These are phyloP conservation scores for Lutjanus erythropterus DNA, from an alignment of 2,113 vertebrate species.

Conservation along the genomic window DNA sequence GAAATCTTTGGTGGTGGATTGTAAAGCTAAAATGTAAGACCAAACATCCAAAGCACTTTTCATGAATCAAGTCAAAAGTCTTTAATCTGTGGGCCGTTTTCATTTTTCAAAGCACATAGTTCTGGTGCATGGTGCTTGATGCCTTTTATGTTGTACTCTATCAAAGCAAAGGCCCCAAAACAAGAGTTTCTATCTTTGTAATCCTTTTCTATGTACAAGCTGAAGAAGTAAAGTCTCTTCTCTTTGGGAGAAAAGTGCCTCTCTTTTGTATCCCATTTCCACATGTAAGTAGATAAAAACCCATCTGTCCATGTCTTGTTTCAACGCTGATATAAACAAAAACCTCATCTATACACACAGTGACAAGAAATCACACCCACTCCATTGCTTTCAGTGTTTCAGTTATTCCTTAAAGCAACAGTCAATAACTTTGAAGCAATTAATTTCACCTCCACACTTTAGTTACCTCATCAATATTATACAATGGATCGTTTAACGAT, in stretches of 20 bases:
- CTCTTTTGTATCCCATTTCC: background rate
- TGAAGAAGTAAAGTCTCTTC: conserved; percentile 38
- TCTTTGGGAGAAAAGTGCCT: background rate
- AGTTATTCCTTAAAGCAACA: background rate
- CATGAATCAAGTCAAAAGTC: conserved; percentile 35
- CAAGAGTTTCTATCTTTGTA: conserved; percentile 36
- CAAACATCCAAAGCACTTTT: conserved; percentile 27
- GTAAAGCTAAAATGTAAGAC: conserved; percentile 37
- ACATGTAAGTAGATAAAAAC: background rate
- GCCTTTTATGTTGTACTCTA: conserved; percentile 52
- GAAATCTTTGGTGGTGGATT: conserved; percentile 20
- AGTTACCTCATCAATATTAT: background rate
- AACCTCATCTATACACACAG: background rate
- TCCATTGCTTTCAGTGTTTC: background rate
- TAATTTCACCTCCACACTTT: no score
- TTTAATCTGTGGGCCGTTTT: conserved; percentile 52
- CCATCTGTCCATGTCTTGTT: background rate
- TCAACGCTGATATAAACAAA: background rate
- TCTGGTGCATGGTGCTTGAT: conserved; percentile 38
- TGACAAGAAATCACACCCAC: background rate
- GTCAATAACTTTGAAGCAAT: background rate
- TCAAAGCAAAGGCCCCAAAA: conserved; percentile 44
- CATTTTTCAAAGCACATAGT: conserved; percentile 47
- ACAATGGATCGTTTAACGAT: background rate
- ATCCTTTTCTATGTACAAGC: conserved; percentile 32